Base-by-base conservation (phyloP, 2,888 invertebrate genomes). In the Serrognathus titanus region DNA sequence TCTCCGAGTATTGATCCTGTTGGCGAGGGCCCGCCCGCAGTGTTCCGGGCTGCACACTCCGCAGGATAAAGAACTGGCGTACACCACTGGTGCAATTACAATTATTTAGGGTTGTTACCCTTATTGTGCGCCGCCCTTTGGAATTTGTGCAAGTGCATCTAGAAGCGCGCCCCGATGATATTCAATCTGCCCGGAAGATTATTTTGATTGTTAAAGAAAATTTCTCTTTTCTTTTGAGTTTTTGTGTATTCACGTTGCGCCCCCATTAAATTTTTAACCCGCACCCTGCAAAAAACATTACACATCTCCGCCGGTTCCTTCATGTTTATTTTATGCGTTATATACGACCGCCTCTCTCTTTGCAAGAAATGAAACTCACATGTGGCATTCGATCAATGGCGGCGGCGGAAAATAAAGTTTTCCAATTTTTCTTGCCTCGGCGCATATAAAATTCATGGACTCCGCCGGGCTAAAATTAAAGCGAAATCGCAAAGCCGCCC, bases 1-100 rank as follows among this genome's bases (percentile, higher is more conserved):
- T 49, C 54, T 54, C 49, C 49, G 37, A 54, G 49, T 54, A 54
- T 54, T 54, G 54, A 54, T 54, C 54, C 49, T 48, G 43, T 41
- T 48, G 38, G 31, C 39, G 54, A 40, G 47, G 40, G 47, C 53
- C 48, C 35, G 31, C 53, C 47, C 53, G 53, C 38, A 46, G 48
- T 41, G 24, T 35, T 38, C 48, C 20, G 36, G 24, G 43, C 43
- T 43, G 35, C 51, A 53, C 24, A 20, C 31, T 53, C 37, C 11
- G 47, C 47, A 40, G 53, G 40, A 48, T 48, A 53, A 53, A 53
- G 53, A 54, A 43, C 48, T 48, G 49, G 48, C 49, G 49, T 20
- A 43, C 35, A 49, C 36, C 54, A 48, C 54, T 54, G 43, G 43
- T 54, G 48, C 49, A 54, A 43, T 54, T 43, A 54, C 49, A 54